Conservation (phyloP, 2,113 vertebrate species). For the Cyanocitta stelleri region DNA sequence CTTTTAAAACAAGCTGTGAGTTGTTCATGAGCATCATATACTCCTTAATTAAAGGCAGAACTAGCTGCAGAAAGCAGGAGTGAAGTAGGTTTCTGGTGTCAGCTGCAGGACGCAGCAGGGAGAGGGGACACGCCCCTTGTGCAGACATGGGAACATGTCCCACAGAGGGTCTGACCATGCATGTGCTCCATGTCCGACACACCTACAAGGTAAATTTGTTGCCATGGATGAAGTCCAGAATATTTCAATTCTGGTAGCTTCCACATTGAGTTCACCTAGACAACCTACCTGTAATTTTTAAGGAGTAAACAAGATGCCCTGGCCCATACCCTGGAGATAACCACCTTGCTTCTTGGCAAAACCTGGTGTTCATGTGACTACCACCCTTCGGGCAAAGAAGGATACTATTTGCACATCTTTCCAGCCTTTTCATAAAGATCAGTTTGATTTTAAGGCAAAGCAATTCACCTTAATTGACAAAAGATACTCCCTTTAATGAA, state of each 20-base stretch:
- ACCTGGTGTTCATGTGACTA: not conserved
- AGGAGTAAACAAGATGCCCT: not conserved
- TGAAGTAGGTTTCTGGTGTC: not conserved
- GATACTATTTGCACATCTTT: not conserved
- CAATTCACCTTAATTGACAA: not conserved
- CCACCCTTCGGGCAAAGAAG: not conserved
- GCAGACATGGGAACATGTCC: not conserved
- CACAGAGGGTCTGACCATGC: not conserved
- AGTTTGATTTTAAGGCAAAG: not conserved
- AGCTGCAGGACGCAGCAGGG: not conserved
- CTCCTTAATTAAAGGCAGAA: not conserved
- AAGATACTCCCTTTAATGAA: not conserved
- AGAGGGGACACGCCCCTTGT: accelerated
- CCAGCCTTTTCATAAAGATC: not conserved
- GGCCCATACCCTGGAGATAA: not conserved
- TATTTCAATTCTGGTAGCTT: not conserved
- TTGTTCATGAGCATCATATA: not conserved
- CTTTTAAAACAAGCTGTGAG: not conserved
- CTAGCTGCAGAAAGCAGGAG: not conserved
- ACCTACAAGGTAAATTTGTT: accelerated
- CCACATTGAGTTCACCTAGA: not conserved
- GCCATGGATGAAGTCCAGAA: not conserved
- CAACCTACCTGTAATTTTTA: not conserved
- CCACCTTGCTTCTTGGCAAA: not conserved
- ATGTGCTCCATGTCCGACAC: not conserved